Percentiles rank a stretch among this genome's conserved stretches.
Conservation (phyloP, 2,113 vertebrate genomes). For the Toxotes jaculatrix region DNA sequence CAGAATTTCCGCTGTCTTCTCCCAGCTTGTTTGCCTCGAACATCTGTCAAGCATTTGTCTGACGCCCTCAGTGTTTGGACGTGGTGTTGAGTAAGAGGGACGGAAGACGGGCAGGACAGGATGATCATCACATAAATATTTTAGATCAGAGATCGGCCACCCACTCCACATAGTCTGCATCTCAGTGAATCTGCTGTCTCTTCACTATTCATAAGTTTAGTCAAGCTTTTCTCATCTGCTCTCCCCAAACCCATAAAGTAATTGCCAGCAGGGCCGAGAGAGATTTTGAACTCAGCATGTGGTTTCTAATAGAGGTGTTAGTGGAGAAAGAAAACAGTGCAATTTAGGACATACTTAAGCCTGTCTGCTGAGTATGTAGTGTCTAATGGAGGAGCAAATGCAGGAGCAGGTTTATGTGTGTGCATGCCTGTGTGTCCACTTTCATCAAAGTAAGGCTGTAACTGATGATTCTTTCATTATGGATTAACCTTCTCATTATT, state of each 20-base stretch:
- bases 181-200: not conserved
- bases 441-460: not conserved
- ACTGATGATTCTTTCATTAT: not conserved
- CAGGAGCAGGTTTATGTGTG: not conserved
- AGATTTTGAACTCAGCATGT: conserved; percentile 38
- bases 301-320: conserved; percentile 35
- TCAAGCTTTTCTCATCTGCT: conserved; percentile 23
- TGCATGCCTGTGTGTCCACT: not conserved
- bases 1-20: too few species aligned
- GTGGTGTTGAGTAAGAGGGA: conserved; percentile 5
- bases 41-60: conserved; percentile 27
- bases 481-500: not conserved
- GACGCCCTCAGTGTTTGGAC: conserved; percentile 23
- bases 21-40: conserved; percentile 14
- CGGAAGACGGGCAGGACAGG: conserved; percentile 6
- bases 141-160: conserved; percentile 27
- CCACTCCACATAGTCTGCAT: conserved; percentile 32
- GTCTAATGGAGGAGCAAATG: not conserved
- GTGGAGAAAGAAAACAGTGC: conserved; percentile 16
- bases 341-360: conserved; percentile 26
- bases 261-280: conserved; percentile 26
- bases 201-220: conserved; percentile 17
- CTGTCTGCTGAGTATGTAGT: not conserved
- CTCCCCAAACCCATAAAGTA: conserved; percentile 10
- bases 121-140: conserved; percentile 57